These are phyloP conservation scores for Lepilemur ruficaudatus DNA, from an alignment of 2,797 vertebrate species.

Conservation along the genomic window DNA sequence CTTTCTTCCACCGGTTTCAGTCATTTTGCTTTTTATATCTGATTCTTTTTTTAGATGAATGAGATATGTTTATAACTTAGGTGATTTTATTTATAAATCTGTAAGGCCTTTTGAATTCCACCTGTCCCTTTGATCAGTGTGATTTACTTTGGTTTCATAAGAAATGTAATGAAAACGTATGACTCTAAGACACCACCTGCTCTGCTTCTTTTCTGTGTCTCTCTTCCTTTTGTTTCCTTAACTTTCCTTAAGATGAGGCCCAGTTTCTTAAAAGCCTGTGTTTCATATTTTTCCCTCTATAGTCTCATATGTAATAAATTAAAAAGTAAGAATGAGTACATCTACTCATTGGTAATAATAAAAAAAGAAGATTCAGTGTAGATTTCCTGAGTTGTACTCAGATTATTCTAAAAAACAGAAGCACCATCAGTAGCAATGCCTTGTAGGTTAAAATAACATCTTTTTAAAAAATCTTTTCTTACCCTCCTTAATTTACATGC, in stretches of 20 bases:
- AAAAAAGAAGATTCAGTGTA: background rate
- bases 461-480: background rate
- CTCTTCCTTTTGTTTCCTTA: background rate
- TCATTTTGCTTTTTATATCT: background rate
- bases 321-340: background rate
- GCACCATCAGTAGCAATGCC: background rate
- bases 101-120: background rate
- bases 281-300: background rate
- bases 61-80: background rate
- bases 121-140: background rate
- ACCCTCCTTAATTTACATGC: background rate
- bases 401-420: background rate
- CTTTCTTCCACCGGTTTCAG: background rate
- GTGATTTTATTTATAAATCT: slow-evolving; percentile 1
- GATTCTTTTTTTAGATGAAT: background rate
- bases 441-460: background rate
- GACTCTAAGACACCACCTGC: background rate
- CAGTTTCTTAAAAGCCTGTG: background rate
- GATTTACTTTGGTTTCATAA: slow-evolving; percentile 37
- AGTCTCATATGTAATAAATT: background rate
- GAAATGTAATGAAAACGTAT: slow-evolving; percentile 11
- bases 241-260: background rate
- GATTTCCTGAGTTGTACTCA: background rate
- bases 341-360: background rate
- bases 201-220: background rate